Evolutionary conservation across 1,140 invertebrate species (phyloP), one percentile per base, ranked within the genome.

Genomic region (Pomacea maculata): DNA sequence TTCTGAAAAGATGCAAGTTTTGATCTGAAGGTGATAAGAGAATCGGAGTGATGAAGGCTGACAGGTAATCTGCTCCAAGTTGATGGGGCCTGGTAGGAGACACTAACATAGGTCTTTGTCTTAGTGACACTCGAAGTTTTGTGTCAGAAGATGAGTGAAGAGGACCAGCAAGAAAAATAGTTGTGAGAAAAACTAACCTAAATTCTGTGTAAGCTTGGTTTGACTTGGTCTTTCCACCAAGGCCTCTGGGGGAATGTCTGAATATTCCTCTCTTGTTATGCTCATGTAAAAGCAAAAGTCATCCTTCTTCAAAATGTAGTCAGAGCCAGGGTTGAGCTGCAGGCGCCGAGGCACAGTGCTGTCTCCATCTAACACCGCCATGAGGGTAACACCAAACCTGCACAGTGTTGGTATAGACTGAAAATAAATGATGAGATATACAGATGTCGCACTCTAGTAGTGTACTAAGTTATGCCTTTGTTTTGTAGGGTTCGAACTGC

Each of bases 211-310:
- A 25, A 80, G 29, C 65, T 75, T 70, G 61, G 67, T 73, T 55
- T 80, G 68, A 75, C n/a, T 64, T 65, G 80, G 64, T 21, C 65
- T 74, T 34, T 72, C n/a, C 76, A 76, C 85, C 86, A 80, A 83
- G 80, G 82, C 83, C 68, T 87, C 81, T 61, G 90, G 80, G 80
- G 83, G 83, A 77, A 90, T 86, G 70, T 88, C 83, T 21, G 88
- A 99, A 97, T 79, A 88, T 79, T 91, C 90, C 75, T 91, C 90
- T 90, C 98, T 98, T 21, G 97, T 98, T 74, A 99, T 97, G 92
- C 96, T 98, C 95, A 99, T 96, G 91, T 99, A 99, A 92, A 99
- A 99, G 89, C 97, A 98, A 64, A 96, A 97, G 90, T 99, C 98
- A 10, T 87, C 82, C 21, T 81, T 81, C 92, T 98, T 97, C 95